phyloP scores from a whole-genome alignment of 2,113 vertebrate genomes.

The Collichthys lucidus region DNA sequence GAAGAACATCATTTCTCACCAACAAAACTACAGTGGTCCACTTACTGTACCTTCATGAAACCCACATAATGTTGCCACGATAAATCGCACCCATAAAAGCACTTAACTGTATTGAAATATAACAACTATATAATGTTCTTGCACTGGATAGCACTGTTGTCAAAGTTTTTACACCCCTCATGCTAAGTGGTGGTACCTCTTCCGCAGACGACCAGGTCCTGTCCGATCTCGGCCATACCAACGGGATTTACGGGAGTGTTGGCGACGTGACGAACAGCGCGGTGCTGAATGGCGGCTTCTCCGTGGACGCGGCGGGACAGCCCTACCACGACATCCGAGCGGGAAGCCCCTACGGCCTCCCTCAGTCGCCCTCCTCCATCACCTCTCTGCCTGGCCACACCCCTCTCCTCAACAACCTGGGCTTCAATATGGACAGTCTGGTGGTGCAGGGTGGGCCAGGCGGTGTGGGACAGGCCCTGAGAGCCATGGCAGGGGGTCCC shows the following conservation, averaged over 20 bases:
- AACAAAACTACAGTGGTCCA: conserved; percentile 24
- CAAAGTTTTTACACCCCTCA: conserved; percentile 37
- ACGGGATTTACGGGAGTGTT: conserved; percentile 90
- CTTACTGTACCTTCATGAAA: conserved; percentile 40
- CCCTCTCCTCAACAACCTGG: conserved; percentile 93
- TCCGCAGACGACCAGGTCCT: conserved; percentile 96
- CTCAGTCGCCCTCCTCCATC: conserved; percentile 97
- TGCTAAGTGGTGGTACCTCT: conserved; percentile 63
- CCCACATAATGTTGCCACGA: conserved; percentile 26
- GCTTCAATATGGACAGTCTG: conserved; percentile 94
- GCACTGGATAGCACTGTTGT: conserved; percentile 37
- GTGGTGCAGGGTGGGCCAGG: conserved; percentile 88
- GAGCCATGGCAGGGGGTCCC: conserved; percentile 94
- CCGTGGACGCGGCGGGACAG: conserved; percentile 91
- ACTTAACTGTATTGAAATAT: conserved; percentile 74
- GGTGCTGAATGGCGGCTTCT: conserved; percentile 92
- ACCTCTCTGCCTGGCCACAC: conserved; percentile 93
- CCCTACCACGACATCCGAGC: conserved; percentile 94
- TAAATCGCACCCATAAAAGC: conserved; percentile 70
- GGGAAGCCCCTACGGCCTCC: conserved; percentile 93
- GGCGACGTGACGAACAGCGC: conserved; percentile 88
- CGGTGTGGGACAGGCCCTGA: conserved; percentile 91
- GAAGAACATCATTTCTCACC: conserved; percentile 40
- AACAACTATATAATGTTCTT: conserved; percentile 57
- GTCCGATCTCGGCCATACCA: conserved; percentile 93